These are phyloP conservation scores for Cranoglanis bouderius DNA, from an alignment of 2,113 vertebrate species.

Conservation along the genomic window DNA sequence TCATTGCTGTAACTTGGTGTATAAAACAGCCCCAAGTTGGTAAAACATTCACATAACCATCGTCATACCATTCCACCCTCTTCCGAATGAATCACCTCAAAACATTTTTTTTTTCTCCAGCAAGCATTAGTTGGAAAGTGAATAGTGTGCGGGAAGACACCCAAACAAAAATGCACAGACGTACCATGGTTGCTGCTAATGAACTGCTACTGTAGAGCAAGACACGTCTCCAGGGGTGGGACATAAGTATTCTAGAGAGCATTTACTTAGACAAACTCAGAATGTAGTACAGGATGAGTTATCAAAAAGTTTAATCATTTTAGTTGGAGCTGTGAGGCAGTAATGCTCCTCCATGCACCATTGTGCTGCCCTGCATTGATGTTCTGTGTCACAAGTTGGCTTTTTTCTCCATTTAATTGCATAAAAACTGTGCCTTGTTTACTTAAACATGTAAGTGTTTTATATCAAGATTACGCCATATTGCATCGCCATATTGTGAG, in stretches of 20 bases:
- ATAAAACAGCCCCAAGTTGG: neutral
- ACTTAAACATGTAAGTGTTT: neutral
- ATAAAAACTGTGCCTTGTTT: neutral
- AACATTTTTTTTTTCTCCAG: neutral
- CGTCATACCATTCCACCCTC: neutral
- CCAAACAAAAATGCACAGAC: neutral
- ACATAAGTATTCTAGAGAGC: neutral
- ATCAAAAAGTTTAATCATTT: neutral
- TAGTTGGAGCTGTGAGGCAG: neutral
- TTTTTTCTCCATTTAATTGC: neutral
- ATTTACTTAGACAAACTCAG: neutral
- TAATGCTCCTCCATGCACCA: neutral
- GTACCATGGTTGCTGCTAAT: neutral
- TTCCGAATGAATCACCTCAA: neutral
- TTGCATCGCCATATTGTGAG: neutral
- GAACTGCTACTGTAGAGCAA: neutral
- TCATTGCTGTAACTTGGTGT: neutral
- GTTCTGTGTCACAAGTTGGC: neutral
- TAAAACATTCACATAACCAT: neutral
- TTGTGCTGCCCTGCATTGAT: neutral
- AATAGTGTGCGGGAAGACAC: neutral
- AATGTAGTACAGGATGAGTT: neutral
- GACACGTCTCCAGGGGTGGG: neutral
- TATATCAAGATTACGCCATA: conserved; percentile 6
- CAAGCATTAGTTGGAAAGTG: neutral